Evolutionary conservation across 2,113 vertebrate species (phyloP).

Genomic region (Sakesphorus luctuosus): DNA sequence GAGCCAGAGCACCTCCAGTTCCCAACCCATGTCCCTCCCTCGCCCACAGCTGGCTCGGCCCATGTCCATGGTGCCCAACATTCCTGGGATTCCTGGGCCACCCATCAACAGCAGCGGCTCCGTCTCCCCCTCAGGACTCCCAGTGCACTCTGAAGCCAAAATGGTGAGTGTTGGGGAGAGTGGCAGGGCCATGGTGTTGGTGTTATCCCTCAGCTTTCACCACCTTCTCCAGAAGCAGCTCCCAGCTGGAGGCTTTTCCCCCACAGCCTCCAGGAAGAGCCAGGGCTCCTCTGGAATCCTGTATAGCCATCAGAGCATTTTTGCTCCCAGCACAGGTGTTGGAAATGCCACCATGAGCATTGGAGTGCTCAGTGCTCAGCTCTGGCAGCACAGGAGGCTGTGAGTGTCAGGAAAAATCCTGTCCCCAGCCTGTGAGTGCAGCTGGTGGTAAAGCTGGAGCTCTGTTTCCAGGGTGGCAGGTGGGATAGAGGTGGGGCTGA

Average conservation of each 20-base stretch:
- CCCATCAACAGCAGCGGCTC: conserved; percentile 88
- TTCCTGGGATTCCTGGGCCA: conserved; percentile 96
- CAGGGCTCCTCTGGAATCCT: rapidly evolving
- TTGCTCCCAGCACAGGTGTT: background rate
- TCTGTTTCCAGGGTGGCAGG: conserved; percentile 59
- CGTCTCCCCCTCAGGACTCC: conserved; percentile 90
- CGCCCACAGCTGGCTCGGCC: conserved; percentile 87
- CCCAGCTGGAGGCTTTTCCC: background rate
- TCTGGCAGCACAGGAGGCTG: background rate
- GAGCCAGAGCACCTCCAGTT: background rate
- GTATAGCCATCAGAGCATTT: background rate
- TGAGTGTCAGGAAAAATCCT: background rate
- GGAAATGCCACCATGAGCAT: background rate
- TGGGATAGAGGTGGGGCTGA: conserved; percentile 44
- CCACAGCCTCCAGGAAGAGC: background rate
- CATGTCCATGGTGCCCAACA: conserved; percentile 92
- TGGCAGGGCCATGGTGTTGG: background rate
- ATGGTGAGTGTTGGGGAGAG: conserved; percentile 82
- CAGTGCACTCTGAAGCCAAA: conserved; percentile 90
- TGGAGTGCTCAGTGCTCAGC: background rate
- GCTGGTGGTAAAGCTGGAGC: background rate
- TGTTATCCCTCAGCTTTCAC: background rate
- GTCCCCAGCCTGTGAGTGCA: background rate
- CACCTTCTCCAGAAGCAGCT: background rate
- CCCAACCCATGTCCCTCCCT: background rate